Percentiles rank a stretch among this genome's conserved stretches.
Conservation (phyloP, 2,888 invertebrate genomes). For the Hofmannophila pseudospretella region DNA sequence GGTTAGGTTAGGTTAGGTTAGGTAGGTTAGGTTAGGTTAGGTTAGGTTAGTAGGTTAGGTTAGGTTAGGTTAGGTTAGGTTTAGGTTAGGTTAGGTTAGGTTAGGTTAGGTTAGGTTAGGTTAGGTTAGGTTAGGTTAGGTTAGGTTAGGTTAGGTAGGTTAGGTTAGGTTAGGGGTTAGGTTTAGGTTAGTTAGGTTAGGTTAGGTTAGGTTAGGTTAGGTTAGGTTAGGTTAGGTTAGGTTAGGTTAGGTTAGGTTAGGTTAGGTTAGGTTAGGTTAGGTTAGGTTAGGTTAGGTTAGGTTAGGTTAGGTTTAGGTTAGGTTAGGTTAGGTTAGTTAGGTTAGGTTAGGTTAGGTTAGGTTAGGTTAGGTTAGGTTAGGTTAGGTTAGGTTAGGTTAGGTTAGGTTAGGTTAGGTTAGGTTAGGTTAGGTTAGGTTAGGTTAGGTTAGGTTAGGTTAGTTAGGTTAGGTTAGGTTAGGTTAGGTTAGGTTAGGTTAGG, state of each 20-base stretch:
- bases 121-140: not conserved
- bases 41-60: not conserved
- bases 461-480: too few species aligned
- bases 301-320: conserved; percentile 23
- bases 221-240: conserved; percentile 19
- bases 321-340: conserved; percentile 24
- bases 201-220: conserved; percentile 18
- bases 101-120: not conserved
- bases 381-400: conserved; percentile 18
- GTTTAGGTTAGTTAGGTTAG: conserved; percentile 11
- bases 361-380: conserved; percentile 18
- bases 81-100: not conserved
- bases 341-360: conserved; percentile 23
- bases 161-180: conserved; percentile 10
- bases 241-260: conserved; percentile 17
- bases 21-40: not conserved
- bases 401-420: conserved; percentile 18
- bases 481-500: too few species aligned
- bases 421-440: conserved; percentile 18
- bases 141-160: conserved; percentile 7
- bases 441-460: conserved; percentile 10
- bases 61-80: not conserved
- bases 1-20: not conserved
- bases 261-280: conserved; percentile 19
- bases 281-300: conserved; percentile 19